Evolutionary conservation across 2,888 invertebrate species (phyloP), one percentile per base, ranked within the genome.

Genomic region (Leptopilina syphax): DNA sequence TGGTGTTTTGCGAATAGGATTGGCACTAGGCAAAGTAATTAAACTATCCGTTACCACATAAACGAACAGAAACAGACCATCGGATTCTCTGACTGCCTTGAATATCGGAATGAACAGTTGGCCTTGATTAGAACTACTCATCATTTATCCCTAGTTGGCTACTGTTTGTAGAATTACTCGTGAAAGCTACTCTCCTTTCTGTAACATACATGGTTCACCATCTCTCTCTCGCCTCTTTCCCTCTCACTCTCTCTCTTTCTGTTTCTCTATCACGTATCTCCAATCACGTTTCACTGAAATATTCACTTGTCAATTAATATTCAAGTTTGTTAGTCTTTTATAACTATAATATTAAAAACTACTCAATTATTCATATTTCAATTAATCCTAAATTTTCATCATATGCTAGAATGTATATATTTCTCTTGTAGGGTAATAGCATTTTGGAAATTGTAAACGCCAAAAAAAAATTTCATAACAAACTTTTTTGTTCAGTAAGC

Each of bases 21-120:
- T 77, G 77, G 24, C 77, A 50, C 67, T 60, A 79, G 79, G 67
- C 86, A 86, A 85, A 83, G 84, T 86, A 88, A 88, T 88, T 88
- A 87, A 87, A 87, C 88, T 86, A 88, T 86, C 87, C 84, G 82
- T 86, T 86, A 83, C 84, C 81, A 76, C 85, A 80, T 81, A 82
- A 85, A 82, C 84, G 82, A 77, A 80, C 78, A 76, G 57, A n/a
- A 65, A 73, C 73, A 57, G 73, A 73, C 73, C 73, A 73, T 73
- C 73, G 73, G 34, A 54, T 73, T 34, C 63, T 47, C 66, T 60
- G n/a, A 57, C 68, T 50, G 76, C 68, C 68, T 79, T 79, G 60
- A 44, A 68, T 60, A 78, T 67, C 41, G 77, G 76, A 79, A 81
- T 80, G 82, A 80, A 78, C 73, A 60, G 63, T 66, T 76, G 79